A percentile compares a stretch with the other conserved stretches of the same genome.
Evolutionary conservation across 92 coral and sea anemone species (phyloP).

Genomic region (Paragorgia papillata): DNA sequence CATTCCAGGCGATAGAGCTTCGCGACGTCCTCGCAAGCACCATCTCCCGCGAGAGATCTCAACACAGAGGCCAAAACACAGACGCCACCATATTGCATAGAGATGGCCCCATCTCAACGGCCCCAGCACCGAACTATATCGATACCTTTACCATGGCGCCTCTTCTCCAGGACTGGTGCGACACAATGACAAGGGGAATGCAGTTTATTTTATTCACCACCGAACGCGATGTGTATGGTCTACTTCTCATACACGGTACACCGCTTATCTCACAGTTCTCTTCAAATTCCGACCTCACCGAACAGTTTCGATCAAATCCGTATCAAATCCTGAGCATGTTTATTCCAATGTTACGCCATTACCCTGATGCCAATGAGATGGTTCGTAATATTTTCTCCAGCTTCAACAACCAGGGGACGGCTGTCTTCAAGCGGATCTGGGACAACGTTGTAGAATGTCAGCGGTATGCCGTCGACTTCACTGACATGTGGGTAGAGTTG

Average conservation of each 20-base stretch:
- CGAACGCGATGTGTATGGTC: conserved; percentile 27
- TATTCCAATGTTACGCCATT: not conserved
- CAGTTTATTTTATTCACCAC: conserved; percentile 17
- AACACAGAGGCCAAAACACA: not conserved
- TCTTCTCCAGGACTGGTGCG: conserved; percentile 23
- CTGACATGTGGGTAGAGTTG: conserved; percentile 5
- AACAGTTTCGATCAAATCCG: conserved; percentile 16
- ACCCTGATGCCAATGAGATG: not conserved
- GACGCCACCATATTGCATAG: not conserved
- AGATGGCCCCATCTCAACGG: too few species aligned
- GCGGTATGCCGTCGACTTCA: conserved; percentile 20
- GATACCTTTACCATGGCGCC: conserved; percentile 8
- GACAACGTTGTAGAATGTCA: not conserved
- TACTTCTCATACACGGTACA: conserved; percentile 12
- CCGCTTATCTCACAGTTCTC: conserved; percentile 18
- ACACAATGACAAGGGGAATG: conserved; percentile 13
- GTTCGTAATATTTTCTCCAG: not conserved
- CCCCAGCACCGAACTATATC: not conserved
- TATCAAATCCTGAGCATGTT: not conserved
- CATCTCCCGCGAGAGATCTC: too few species aligned
- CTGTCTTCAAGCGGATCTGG: not conserved
- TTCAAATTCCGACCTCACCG: conserved; percentile 17
- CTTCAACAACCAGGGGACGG: conserved; percentile 3
- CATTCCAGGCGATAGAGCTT: conserved; percentile 5
- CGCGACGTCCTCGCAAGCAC: conserved; percentile 7